Percentiles rank a stretch among this genome's conserved stretches.
Conservation (phyloP, 92 coral and sea anemone species). For the Muricea muricata region DNA sequence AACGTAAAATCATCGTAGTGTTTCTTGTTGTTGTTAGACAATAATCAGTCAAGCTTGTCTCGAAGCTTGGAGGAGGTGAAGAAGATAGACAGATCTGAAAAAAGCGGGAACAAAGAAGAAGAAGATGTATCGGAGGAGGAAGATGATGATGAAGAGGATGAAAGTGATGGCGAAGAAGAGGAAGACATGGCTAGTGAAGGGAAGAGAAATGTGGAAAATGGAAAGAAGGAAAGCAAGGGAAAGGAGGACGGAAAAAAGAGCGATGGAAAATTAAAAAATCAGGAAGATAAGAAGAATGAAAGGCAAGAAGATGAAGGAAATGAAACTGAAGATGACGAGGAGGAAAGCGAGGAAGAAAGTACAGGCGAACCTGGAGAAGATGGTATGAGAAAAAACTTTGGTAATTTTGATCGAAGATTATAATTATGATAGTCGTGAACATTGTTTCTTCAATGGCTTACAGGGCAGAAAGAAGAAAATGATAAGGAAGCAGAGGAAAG, state of each 20-base stretch:
- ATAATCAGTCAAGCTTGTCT: not conserved
- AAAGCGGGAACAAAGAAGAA: slow-evolving; percentile 6
- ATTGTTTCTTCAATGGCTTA: no score
- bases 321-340: slow-evolving; percentile 1
- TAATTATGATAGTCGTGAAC: no score
- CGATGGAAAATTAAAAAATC: slow-evolving; percentile 16
- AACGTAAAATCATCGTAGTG: no score
- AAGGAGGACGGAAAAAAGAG: slow-evolving; percentile 53
- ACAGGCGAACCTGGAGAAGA: slow-evolving; percentile 17
- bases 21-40: not conserved
- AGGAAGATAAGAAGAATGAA: slow-evolving; percentile 40
- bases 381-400: not conserved
- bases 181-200: slow-evolving; percentile 49
- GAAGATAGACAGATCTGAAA: not conserved
- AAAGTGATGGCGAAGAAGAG: slow-evolving; percentile 26
- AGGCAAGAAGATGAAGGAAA: not conserved
- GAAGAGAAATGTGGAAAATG: slow-evolving; percentile 50
- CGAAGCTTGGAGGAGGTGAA: not conserved
- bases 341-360: slow-evolving; percentile 2
- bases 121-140: slow-evolving; percentile 22
- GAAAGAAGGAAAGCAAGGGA: slow-evolving; percentile 40
- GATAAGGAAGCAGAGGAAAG: not conserved
- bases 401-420: no score
- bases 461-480: no score
- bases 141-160: slow-evolving; percentile 43